Conservation (phyloP, 2,888 invertebrate species). For the Luffia ferchaultella region DNA sequence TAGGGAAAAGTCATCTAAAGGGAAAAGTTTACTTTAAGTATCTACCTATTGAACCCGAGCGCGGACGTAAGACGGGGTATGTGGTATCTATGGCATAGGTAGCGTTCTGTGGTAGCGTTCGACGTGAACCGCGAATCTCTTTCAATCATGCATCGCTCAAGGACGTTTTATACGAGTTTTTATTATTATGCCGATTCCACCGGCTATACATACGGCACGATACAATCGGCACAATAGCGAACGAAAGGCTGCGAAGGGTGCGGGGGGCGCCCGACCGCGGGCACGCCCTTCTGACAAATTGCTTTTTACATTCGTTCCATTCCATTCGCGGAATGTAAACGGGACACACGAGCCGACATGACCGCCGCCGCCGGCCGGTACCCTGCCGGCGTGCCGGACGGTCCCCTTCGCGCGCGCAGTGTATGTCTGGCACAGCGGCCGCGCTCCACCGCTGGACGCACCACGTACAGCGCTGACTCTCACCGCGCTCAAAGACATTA, state of each 20-base stretch:
- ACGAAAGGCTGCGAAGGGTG: conserved; percentile 35
- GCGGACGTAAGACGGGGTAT: no score
- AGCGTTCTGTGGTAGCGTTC: neutral
- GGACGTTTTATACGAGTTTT: neutral
- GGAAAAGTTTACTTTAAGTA: no score
- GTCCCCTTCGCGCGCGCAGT: conserved; percentile 45
- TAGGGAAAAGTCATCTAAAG: no score
- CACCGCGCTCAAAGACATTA: conserved; percentile 32
- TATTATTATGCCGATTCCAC: neutral
- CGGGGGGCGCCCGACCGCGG: conserved; percentile 15
- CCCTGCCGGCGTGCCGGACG: conserved; percentile 14
- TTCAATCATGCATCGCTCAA: neutral
- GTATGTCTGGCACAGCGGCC: conserved; percentile 44
- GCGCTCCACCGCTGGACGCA: conserved; percentile 38
- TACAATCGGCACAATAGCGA: neutral
- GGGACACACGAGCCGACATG: conserved; percentile 33
- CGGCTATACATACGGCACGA: neutral
- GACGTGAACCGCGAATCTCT: neutral
- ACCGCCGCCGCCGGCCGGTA: conserved; percentile 11
- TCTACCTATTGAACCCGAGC: no score
- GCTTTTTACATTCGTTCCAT: neutral
- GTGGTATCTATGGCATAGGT: no score
- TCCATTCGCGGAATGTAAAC: conserved; percentile 7
- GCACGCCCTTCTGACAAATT: neutral
- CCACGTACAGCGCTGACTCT: conserved; percentile 38